phyloP scores from a whole-genome alignment of 2,888 invertebrate species.

The Disparrhopalites patrizii region DNA sequence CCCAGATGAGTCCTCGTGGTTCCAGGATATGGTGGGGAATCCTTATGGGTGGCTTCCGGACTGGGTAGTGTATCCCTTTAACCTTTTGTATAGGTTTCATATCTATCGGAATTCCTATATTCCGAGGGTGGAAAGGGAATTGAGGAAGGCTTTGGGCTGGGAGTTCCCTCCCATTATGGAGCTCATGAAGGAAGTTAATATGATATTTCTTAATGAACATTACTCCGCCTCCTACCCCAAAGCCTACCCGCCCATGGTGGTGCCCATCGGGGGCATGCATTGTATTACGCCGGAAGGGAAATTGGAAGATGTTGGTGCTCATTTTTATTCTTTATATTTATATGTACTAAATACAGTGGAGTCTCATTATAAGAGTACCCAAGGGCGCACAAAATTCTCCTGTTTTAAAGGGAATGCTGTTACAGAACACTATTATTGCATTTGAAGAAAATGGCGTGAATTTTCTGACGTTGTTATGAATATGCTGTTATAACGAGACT shows the following conservation, averaged over 20 bases:
- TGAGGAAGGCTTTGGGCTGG: neutral
- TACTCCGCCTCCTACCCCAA: neutral
- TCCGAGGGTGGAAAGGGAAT: neutral
- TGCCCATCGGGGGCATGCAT: conserved; percentile 1
- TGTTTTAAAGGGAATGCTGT: no score
- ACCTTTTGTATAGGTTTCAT: neutral
- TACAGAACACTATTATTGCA: no score
- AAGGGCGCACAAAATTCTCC: no score
- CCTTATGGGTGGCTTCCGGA: neutral
- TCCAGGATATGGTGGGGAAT: neutral
- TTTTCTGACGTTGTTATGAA: no score
- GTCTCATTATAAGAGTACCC: no score
- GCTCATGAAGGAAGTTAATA: neutral
- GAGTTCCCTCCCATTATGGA: neutral
- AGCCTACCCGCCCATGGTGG: neutral
- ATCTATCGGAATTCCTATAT: neutral
- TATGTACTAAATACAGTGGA: no score
- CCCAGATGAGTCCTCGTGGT: neutral
- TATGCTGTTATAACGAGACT: no score
- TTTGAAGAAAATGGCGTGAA: no score
- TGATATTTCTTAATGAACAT: neutral
- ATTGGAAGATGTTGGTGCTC: no score
- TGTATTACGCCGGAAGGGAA: neutral
- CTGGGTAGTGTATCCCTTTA: neutral
- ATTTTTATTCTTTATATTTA: no score